phyloP scores from a whole-genome alignment of 2,797 vertebrate genomes.

The Mycteria americana region DNA sequence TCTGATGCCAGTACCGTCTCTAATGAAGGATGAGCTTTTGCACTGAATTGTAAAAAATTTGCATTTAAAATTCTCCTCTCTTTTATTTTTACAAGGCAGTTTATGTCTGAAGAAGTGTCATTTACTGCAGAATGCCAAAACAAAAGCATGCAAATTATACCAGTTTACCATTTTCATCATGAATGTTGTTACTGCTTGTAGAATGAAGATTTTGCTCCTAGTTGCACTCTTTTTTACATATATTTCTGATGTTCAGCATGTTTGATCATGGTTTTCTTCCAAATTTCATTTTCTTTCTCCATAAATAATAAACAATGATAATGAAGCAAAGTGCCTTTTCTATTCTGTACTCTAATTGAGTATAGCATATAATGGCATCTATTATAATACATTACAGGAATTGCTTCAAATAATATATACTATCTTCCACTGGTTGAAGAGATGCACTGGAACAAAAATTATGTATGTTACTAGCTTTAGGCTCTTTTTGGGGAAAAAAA shows the following conservation, averaged over 20 bases:
- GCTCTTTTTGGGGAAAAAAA: not conserved
- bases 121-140: slow-evolving; percentile 2
- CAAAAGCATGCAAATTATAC: not conserved
- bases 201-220: not conserved
- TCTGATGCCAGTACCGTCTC: not conserved
- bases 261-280: not conserved
- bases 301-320: not conserved
- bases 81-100: slow-evolving; percentile 25
- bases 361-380: not conserved
- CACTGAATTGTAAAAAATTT: not conserved
- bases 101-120: slow-evolving; percentile 27
- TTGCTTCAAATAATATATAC: not conserved
- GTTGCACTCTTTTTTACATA: not conserved
- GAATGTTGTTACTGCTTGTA: not conserved
- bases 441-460: not conserved
- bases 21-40: slow-evolving; percentile 9
- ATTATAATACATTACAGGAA: not conserved
- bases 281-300: not conserved
- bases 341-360: not conserved
- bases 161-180: slow-evolving; percentile 26
- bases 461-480: not conserved
- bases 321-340: not conserved
- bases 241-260: not conserved
- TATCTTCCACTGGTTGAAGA: not conserved
- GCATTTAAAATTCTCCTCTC: slow-evolving; percentile 4